A percentile compares a stretch with the other conserved stretches of the same genome.
phyloP scores from a whole-genome alignment of 1,140 invertebrate genomes.

The Bombyx mori region DNA sequence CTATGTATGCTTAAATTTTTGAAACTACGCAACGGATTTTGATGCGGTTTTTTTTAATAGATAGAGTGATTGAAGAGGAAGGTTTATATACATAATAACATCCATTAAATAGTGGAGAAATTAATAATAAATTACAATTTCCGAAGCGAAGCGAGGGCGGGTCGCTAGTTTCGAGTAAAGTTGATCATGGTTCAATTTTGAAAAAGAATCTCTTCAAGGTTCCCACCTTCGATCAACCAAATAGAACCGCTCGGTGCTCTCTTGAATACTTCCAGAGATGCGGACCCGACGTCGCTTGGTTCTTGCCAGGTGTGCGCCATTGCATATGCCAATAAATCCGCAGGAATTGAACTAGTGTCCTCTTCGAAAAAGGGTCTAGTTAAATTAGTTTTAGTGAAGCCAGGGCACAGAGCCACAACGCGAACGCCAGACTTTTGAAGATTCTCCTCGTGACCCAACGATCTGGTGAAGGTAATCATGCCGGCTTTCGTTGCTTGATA shows the following conservation, averaged over 20 bases:
- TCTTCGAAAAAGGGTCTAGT: not conserved
- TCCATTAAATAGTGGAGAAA: no score
- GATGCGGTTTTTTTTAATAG: no score
- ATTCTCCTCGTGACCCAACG: not conserved
- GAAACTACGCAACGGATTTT: no score
- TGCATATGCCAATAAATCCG: conserved; percentile 20
- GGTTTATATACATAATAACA: no score
- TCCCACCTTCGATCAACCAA: not conserved
- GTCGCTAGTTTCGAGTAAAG: no score
- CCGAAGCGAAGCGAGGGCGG: no score
- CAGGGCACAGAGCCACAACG: not conserved
- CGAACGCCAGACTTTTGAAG: not conserved
- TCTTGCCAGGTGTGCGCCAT: conserved; percentile 29
- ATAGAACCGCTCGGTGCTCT: conserved; percentile 6
- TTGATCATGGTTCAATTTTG: no score
- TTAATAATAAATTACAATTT: no score
- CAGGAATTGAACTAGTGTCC: not conserved
- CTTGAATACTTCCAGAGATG: conserved; percentile 34
- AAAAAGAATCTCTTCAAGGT: conserved; percentile 7
- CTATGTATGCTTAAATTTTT: no score
- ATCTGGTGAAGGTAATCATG: not conserved
- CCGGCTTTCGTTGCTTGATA: not conserved
- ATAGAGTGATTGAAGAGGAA: no score
- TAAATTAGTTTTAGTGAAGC: not conserved
- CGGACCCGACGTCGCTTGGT: conserved; percentile 29